Percentiles rank a stretch among this genome's conserved stretches.
phyloP scores from a whole-genome alignment of 2,888 invertebrate genomes.

The Apocheima hispidaria region DNA sequence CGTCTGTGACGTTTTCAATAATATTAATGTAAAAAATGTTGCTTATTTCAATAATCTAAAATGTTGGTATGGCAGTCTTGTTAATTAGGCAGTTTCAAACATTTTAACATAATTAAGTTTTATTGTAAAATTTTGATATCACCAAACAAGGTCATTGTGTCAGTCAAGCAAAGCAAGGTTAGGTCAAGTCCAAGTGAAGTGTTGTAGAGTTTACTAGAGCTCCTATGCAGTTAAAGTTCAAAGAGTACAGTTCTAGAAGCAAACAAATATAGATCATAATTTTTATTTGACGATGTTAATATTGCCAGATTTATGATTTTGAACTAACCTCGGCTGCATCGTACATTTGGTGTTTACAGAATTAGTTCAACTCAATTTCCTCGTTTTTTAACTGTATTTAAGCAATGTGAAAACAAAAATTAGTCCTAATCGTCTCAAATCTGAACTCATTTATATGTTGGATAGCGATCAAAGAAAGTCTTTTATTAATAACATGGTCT shows the following conservation, averaged over 20 bases:
- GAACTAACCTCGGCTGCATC: constrained; percentile 6
- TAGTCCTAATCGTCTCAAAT: constrained; percentile 8
- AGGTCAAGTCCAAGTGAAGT: too few species aligned
- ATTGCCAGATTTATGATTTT: constrained; percentile 8
- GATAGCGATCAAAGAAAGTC: constrained; percentile 37
- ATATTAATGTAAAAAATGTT: background rate
- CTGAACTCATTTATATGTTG: constrained; percentile 26
- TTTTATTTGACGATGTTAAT: background rate
- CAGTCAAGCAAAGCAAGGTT: too few species aligned
- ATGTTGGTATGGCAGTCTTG: too few species aligned
- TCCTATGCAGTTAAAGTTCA: background rate
- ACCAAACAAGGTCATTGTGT: too few species aligned
- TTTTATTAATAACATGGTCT: constrained; percentile 2
- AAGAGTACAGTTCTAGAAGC: background rate
- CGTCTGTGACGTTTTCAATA: constrained; percentile 15
- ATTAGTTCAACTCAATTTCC: constrained; percentile 20
- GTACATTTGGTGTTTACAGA: constrained; percentile 4
- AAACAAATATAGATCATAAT: background rate
- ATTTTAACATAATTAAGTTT: too few species aligned
- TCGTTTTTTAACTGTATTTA: background rate
- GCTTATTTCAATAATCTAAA: too few species aligned
- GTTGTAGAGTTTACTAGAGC: too few species aligned
- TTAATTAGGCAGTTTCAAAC: too few species aligned
- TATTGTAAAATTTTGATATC: too few species aligned
- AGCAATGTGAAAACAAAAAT: background rate